Conservation (phyloP, 2,888 invertebrate genomes). For the Hydraecia micacea region DNA sequence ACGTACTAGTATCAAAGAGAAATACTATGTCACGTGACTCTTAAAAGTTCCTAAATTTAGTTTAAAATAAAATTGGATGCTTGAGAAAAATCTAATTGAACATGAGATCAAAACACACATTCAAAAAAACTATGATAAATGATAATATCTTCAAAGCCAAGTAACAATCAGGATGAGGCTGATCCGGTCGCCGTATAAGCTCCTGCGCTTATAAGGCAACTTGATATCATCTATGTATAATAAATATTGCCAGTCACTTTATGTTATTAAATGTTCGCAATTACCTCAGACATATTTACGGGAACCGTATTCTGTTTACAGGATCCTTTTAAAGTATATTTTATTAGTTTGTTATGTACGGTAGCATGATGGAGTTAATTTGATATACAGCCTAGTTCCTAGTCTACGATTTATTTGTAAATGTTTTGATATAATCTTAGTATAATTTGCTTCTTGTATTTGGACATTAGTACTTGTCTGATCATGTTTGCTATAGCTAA, state of each 20-base stretch:
- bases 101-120: slow-evolving; percentile 8
- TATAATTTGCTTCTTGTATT: slow-evolving; percentile 29
- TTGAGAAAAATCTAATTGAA: slow-evolving; percentile 9
- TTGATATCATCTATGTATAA: slow-evolving; percentile 69
- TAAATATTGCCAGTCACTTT: slow-evolving; percentile 64
- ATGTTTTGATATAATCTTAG: slow-evolving; percentile 43
- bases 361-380: slow-evolving; percentile 51
- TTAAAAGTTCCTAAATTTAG: not conserved
- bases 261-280: slow-evolving; percentile 58
- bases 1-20: not conserved
- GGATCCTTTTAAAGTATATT: slow-evolving; percentile 43
- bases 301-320: slow-evolving; percentile 40
- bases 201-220: slow-evolving; percentile 73
- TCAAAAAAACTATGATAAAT: slow-evolving; percentile 44
- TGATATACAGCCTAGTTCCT: slow-evolving; percentile 35
- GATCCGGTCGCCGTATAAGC: slow-evolving; percentile 59
- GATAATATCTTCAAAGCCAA: slow-evolving; percentile 37
- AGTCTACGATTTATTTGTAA: slow-evolving; percentile 18
- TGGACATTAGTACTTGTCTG: not conserved
- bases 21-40: too few species aligned
- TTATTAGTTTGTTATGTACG: slow-evolving; percentile 42
- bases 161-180: slow-evolving; percentile 52
- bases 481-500: not conserved
- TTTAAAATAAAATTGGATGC: not conserved
- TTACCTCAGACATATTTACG: slow-evolving; percentile 57